These are phyloP conservation scores for Phaethornis superciliosus DNA, from an alignment of 2,113 vertebrate species.

Conservation along the genomic window DNA sequence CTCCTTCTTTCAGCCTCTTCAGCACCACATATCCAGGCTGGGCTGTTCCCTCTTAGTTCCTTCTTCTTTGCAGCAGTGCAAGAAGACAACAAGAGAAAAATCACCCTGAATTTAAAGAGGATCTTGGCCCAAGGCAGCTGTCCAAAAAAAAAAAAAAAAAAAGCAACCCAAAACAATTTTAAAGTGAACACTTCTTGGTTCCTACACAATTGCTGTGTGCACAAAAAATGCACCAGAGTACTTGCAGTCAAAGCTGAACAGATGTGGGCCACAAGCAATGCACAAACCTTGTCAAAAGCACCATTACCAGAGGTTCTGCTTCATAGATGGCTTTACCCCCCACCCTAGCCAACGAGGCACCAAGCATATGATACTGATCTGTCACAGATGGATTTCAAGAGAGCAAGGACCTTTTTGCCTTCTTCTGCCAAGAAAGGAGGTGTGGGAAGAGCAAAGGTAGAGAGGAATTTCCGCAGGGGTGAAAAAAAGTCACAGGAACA, in stretches of 20 bases:
- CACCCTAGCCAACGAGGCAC: neutral
- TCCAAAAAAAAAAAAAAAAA: neutral
- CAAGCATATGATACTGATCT: neutral
- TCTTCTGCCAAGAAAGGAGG: neutral
- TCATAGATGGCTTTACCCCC: neutral
- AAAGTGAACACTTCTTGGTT: neutral
- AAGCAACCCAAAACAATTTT: neutral
- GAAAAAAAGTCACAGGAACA: neutral
- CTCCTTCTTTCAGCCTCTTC: neutral
- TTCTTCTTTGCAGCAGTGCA: neutral
- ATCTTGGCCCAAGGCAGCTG: neutral
- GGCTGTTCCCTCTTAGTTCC: neutral
- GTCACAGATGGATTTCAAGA: neutral
- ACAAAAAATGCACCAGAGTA: neutral
- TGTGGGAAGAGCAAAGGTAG: neutral
- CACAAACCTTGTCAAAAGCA: neutral
- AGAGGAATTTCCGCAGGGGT: neutral
- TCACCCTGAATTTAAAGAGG: neutral
- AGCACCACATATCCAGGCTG: neutral
- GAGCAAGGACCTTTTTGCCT: neutral
- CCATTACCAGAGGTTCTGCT: neutral
- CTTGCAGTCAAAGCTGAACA: neutral
- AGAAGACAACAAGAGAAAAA: neutral
- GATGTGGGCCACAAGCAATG: fast-evolving
- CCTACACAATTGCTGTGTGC: neutral